Conservation (phyloP, 2,888 invertebrate genomes). For the Hemicrepidius hirtus region DNA sequence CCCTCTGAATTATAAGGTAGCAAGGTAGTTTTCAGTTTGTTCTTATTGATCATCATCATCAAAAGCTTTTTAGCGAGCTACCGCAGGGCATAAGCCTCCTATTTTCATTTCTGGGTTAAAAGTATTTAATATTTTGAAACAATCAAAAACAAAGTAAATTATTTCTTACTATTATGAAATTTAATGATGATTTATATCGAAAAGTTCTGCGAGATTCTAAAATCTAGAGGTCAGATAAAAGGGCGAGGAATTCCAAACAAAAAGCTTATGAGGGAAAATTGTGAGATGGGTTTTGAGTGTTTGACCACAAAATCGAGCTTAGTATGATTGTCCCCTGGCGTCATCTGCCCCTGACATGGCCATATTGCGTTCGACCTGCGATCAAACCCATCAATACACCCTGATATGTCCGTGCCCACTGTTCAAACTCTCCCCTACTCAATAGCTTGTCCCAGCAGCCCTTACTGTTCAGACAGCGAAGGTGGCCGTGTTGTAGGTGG, state of each 20-base stretch:
- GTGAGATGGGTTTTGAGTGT: conserved; percentile 41
- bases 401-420: conserved; percentile 46
- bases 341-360: conserved; percentile 64
- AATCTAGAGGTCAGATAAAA: conserved; percentile 1
- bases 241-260: conserved; percentile 26
- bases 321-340: conserved; percentile 52
- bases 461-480: conserved; percentile 14
- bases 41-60: too few species aligned
- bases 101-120: too few species aligned
- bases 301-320: conserved; percentile 48
- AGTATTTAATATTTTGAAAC: too few species aligned
- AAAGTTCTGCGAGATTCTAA: too few species aligned
- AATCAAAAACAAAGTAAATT: too few species aligned
- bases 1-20: too few species aligned
- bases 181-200: too few species aligned
- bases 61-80: too few species aligned
- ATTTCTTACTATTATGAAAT: too few species aligned
- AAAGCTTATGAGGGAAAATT: conserved; percentile 36
- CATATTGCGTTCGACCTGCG: conserved; percentile 63
- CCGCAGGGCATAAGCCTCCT: too few species aligned
- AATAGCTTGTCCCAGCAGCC: conserved; percentile 21
- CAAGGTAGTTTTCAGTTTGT: too few species aligned
- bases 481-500: conserved; percentile 12
- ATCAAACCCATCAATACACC: conserved; percentile 63
- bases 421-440: conserved; percentile 37